phyloP scores from a whole-genome alignment of 2,113 vertebrate genomes.

The Illadopsis cleaveri region DNA sequence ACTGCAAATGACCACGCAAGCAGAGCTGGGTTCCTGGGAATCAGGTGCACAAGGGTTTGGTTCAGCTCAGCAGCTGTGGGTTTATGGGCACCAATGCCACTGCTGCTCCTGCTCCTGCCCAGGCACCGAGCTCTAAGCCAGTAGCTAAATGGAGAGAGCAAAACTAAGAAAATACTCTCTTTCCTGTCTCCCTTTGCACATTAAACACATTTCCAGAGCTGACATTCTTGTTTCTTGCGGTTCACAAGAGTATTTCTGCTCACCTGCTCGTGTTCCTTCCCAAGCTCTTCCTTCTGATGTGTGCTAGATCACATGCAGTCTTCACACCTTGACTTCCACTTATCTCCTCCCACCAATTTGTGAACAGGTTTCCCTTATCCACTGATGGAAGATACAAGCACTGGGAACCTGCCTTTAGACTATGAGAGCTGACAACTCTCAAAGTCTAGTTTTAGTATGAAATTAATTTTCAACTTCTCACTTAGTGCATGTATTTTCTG shows the following conservation, averaged over 20 bases:
- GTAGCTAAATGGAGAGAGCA: neutral
- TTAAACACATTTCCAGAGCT: neutral
- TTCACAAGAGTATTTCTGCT: neutral
- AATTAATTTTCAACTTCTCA: neutral
- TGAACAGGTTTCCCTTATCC: neutral
- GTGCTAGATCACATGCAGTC: neutral
- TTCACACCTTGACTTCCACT: neutral
- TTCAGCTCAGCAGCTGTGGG: neutral
- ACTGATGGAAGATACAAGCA: neutral
- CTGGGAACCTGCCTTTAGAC: neutral
- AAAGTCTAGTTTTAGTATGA: neutral
- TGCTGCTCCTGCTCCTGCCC: neutral
- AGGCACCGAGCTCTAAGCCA: neutral
- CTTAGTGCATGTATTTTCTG: neutral
- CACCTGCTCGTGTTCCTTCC: neutral
- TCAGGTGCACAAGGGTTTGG: neutral
- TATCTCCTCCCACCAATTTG: neutral
- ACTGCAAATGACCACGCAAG: neutral
- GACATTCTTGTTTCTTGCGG: neutral
- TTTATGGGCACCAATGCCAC: neutral
- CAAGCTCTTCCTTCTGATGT: neutral
- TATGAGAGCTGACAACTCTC: neutral
- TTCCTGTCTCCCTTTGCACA: neutral
- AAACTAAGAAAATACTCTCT: neutral
- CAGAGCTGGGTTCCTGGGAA: neutral